phyloP scores from a whole-genome alignment of 2,797 vertebrate genomes.

The Sebastes matsubarae region DNA sequence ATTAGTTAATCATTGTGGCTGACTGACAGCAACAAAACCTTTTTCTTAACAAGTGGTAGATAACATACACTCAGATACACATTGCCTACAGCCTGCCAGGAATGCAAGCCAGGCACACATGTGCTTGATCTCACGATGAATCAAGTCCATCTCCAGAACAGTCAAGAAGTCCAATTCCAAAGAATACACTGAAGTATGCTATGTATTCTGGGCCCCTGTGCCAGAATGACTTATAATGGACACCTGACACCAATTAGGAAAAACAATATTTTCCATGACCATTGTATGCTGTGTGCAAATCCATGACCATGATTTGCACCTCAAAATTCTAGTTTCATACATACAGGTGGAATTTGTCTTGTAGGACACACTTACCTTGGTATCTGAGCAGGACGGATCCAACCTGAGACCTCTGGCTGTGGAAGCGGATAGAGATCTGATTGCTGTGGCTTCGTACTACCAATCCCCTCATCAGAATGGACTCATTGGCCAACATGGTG shows the following conservation, averaged over 20 bases:
- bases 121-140: not conserved
- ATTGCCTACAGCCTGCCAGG: not conserved
- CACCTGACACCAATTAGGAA: not conserved
- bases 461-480: slow-evolving; percentile 90
- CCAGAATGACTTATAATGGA: not conserved
- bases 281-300: not conserved
- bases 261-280: not conserved
- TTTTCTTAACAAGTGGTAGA: slow-evolving; percentile 37
- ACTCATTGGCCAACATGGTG: slow-evolving; percentile 90
- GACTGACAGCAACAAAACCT: slow-evolving; percentile 61
- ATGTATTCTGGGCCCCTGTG: not conserved
- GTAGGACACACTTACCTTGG: slow-evolving; percentile 84
- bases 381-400: slow-evolving; percentile 88
- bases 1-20: slow-evolving; percentile 48
- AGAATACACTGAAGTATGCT: not conserved
- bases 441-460: slow-evolving; percentile 93
- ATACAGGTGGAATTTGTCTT: not conserved
- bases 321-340: not conserved
- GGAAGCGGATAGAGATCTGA: slow-evolving; percentile 88
- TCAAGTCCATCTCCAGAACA: not conserved
- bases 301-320: not conserved
- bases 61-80: not conserved
- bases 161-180: not conserved
- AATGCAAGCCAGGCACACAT: not conserved
- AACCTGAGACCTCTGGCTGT: slow-evolving; percentile 78